Evolutionary conservation across 2,113 vertebrate genomes (phyloP).

Genomic region (Xerus inauris): DNA sequence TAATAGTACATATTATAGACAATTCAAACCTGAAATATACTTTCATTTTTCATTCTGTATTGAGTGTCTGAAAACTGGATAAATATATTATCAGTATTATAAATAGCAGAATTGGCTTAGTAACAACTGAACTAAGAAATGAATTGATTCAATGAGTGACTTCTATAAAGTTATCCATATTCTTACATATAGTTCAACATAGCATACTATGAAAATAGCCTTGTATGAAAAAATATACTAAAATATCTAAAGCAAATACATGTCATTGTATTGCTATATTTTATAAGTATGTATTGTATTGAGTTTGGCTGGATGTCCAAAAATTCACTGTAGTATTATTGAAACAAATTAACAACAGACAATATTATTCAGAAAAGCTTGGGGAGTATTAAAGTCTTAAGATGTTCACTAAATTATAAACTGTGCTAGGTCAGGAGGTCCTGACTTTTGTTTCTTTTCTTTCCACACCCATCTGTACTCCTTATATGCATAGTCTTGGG

Average conservation of each 20-base stretch:
- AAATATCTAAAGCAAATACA: neutral
- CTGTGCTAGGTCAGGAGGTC: neutral
- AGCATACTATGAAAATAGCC: neutral
- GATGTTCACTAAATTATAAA: neutral
- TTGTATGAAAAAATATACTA: neutral
- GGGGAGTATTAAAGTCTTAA: neutral
- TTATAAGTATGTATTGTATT: neutral
- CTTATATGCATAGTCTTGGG: neutral
- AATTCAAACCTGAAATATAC: neutral
- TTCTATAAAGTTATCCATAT: neutral
- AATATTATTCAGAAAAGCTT: neutral
- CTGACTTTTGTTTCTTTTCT: neutral
- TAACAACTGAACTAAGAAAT: neutral
- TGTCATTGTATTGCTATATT: neutral
- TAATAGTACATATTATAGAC: neutral
- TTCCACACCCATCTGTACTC: neutral
- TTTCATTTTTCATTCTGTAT: slow-evolving; percentile 5
- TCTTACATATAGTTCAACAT: neutral
- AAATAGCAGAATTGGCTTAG: neutral
- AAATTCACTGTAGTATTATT: neutral
- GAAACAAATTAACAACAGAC: neutral
- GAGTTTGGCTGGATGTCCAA: neutral
- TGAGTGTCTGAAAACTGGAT: neutral
- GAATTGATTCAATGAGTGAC: neutral
- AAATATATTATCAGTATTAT: no score